A percentile compares a stretch with the other conserved stretches of the same genome.
phyloP scores from a whole-genome alignment of 2,113 vertebrate species.

The Ailurus styani region DNA sequence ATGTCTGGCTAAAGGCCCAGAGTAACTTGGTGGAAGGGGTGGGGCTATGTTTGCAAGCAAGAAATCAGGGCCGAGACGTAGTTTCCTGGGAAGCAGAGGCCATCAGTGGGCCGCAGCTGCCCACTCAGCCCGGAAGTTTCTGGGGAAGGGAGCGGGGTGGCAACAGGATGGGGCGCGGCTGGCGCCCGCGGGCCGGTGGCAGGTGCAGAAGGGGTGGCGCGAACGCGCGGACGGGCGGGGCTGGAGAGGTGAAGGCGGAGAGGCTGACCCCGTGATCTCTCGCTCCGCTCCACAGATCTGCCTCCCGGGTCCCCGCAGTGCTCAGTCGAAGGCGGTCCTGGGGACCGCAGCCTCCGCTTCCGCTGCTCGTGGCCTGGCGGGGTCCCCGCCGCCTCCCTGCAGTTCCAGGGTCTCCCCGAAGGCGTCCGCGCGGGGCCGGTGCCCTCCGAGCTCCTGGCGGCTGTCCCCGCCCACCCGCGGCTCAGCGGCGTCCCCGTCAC shows the following conservation, averaged over 20 bases:
- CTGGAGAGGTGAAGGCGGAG: no score
- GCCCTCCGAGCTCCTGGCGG: background rate
- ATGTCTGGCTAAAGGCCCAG: background rate
- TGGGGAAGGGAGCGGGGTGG: background rate
- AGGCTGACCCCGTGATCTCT: background rate
- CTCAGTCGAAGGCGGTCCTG: conserved; percentile 52
- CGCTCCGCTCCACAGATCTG: background rate
- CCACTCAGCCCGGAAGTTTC: background rate
- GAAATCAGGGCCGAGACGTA: background rate
- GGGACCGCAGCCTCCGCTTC: conserved; percentile 64
- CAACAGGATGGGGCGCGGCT: no score
- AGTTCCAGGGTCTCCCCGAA: conserved; percentile 67
- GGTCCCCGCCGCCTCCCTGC: conserved; percentile 61
- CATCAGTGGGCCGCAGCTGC: background rate
- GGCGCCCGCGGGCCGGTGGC: accelerated
- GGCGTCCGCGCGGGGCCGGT: background rate
- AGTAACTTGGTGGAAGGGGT: background rate
- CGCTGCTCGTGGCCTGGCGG: conserved; percentile 72
- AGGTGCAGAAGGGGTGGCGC: background rate
- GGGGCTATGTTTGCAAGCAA: background rate
- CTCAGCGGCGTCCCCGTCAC: conserved; percentile 60
- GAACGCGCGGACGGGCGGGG: accelerated
- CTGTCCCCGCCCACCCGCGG: conserved; percentile 36
- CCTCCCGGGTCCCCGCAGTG: conserved; percentile 63
- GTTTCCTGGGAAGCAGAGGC: background rate